phyloP scores from a whole-genome alignment of 2,113 vertebrate genomes.

The Arvicanthis niloticus region DNA sequence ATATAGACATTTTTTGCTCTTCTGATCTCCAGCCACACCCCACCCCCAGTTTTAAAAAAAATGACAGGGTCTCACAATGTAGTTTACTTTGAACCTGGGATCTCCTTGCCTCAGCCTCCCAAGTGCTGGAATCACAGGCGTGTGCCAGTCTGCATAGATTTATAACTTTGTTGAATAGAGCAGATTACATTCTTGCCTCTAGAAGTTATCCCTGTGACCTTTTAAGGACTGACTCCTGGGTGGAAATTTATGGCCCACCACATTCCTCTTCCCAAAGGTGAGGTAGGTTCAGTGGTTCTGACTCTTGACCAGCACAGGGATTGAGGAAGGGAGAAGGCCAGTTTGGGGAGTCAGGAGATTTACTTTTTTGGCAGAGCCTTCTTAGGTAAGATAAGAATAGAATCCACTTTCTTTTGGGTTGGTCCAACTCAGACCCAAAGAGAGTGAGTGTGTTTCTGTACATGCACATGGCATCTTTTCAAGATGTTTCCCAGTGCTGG shows the following conservation, averaged over 20 bases:
- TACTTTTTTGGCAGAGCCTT: constrained; percentile 48
- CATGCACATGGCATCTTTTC: neutral
- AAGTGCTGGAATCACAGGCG: neutral
- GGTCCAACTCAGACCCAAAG: neutral
- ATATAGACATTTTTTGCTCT: neutral
- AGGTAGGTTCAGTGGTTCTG: neutral
- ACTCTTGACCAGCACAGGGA: constrained; percentile 1
- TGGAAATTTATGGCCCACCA: neutral
- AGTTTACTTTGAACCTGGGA: neutral
- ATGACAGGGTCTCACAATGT: neutral
- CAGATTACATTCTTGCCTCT: constrained; percentile 34
- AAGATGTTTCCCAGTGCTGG: neutral
- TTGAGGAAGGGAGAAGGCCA: neutral
- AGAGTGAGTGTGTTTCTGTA: neutral
- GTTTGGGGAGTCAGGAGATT: neutral
- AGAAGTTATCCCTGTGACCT: neutral
- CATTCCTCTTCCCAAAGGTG: constrained; percentile 19
- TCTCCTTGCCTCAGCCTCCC: neutral
- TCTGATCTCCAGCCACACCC: neutral
- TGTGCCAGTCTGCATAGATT: neutral
- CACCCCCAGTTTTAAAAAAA: neutral
- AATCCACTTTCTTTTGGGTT: constrained; percentile 31
- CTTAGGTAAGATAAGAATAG: neutral
- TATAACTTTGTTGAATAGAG: neutral
- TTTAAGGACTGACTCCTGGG: constrained; percentile 14